These are phyloP conservation scores for Lithophane ornitopus DNA, from an alignment of 2,888 invertebrate species.

Conservation along the genomic window DNA sequence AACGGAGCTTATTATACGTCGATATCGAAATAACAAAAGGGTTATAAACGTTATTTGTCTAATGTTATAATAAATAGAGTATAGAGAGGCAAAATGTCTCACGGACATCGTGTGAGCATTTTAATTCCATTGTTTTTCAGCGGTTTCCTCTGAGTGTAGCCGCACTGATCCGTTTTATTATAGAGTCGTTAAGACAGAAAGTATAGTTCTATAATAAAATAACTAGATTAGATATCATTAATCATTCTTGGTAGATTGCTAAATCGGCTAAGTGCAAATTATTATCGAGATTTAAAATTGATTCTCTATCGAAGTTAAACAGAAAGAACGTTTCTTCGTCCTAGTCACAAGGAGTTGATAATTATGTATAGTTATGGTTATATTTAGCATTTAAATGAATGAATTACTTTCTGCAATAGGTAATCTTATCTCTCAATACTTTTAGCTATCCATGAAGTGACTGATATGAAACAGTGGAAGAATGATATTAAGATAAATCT, in stretches of 20 bases:
- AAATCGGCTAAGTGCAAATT: neutral
- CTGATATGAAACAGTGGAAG: neutral
- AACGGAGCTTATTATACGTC: too few relatives aligned
- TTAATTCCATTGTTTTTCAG: neutral
- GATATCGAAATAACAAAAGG: too few relatives aligned
- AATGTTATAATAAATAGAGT: too few relatives aligned
- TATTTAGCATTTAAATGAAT: neutral
- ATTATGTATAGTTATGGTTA: neutral
- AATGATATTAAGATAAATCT: neutral
- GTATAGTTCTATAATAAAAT: neutral
- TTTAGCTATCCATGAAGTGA: neutral
- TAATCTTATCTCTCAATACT: slow-evolving; percentile 33
- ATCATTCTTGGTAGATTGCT: neutral
- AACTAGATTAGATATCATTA: neutral
- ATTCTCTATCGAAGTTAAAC: neutral
- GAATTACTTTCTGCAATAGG: slow-evolving; percentile 1
- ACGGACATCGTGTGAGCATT: neutral
- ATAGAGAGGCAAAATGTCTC: neutral
- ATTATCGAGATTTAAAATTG: neutral
- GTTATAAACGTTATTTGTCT: too few relatives aligned
- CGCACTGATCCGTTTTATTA: neutral
- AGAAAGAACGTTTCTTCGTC: neutral
- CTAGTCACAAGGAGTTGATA: neutral
- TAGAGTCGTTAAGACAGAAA: neutral
- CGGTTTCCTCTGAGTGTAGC: neutral